These are phyloP conservation scores for Macaria notata DNA, from an alignment of 2,888 invertebrate genomes.

Conservation along the genomic window DNA sequence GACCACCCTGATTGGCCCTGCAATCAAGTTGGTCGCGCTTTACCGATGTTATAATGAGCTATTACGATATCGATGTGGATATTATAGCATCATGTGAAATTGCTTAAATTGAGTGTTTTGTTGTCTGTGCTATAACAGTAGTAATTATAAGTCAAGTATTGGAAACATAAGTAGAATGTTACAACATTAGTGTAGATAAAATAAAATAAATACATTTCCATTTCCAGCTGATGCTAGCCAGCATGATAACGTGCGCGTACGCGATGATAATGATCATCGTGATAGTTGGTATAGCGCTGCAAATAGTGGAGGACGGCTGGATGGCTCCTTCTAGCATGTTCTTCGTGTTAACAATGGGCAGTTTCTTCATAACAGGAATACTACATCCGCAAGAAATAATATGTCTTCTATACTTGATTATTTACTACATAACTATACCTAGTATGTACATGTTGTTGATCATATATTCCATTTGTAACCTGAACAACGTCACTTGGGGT, in stretches of 20 bases:
- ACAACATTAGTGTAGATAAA: no score
- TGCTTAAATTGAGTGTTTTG: no score
- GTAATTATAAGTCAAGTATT: no score
- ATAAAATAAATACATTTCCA: no score
- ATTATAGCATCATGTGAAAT: no score
- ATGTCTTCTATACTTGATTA: conserved; percentile 87
- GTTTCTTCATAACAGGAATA: conserved; percentile 84
- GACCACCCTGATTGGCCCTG: no score
- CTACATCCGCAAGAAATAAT: conserved; percentile 90
- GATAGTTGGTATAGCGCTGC: conserved; percentile 89
- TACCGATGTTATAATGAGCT: no score
- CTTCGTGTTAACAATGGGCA: conserved; percentile 87
- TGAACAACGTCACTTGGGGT: conserved; percentile 97
- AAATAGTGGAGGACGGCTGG: conserved; percentile 90
- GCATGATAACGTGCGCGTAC: conserved; percentile 88
- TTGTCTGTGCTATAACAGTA: no score
- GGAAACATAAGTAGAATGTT: no score
- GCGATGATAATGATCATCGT: conserved; percentile 94
- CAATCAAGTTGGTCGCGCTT: no score
- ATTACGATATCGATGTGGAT: no score
- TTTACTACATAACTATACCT: conserved; percentile 94
- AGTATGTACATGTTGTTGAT: conserved; percentile 97
- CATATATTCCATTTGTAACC: conserved; percentile 95
- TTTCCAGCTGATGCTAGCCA: conserved; percentile 86
- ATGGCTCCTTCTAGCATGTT: conserved; percentile 93